Evolutionary conservation across 2,113 vertebrate genomes (phyloP).

Genomic region (Tapirus terrestris): DNA sequence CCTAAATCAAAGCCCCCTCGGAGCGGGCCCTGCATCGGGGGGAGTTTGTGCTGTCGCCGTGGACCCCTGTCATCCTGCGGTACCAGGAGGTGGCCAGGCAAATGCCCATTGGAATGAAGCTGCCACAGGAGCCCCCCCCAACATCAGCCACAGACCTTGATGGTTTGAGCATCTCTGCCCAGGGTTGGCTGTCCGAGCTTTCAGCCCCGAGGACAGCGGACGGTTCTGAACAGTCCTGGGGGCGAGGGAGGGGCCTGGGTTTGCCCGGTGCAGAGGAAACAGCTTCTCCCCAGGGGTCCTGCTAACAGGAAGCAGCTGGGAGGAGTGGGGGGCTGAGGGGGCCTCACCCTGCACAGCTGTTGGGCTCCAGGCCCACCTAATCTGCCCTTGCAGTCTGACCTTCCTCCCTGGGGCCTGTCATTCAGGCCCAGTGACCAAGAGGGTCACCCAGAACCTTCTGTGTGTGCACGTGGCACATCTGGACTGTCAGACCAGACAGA

Average conservation of each 20-base stretch:
- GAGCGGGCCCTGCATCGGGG: neutral
- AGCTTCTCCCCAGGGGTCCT: neutral
- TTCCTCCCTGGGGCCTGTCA: neutral
- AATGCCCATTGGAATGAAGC: neutral
- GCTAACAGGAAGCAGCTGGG: conserved; percentile 55
- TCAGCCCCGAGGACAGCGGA: neutral
- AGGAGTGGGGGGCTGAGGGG: neutral
- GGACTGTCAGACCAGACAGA: neutral
- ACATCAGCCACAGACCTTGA: neutral
- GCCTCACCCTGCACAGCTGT: neutral
- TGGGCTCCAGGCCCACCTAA: neutral
- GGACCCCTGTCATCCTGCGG: neutral
- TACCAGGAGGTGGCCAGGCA: neutral
- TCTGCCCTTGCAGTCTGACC: neutral
- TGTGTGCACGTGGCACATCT: neutral
- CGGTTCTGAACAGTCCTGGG: neutral
- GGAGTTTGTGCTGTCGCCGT: accelerated
- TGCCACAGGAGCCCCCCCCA: neutral
- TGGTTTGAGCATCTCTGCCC: neutral
- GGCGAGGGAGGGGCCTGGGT: neutral
- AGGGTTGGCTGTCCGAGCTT: neutral
- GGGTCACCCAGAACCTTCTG: neutral
- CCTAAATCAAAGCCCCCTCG: neutral
- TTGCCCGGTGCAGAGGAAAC: neutral
- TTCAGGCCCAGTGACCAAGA: neutral